Evolutionary conservation across 2,888 invertebrate species (phyloP).

Genomic region (Cancer borealis): DNA sequence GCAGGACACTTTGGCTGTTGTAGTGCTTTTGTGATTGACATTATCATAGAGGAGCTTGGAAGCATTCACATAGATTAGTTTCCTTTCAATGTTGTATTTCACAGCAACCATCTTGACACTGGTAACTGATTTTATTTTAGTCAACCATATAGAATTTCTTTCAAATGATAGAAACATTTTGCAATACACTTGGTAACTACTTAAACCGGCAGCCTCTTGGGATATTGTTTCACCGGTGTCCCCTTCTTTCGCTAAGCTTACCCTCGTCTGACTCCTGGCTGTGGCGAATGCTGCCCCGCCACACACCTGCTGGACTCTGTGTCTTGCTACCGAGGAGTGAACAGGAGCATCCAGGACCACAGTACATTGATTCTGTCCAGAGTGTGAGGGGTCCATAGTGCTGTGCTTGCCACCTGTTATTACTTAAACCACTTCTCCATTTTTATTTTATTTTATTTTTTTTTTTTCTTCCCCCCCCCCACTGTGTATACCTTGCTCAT

Average conservation of each 20-base stretch:
- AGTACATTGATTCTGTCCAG: constrained; percentile 74
- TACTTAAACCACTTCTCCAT: constrained; percentile 62
- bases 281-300: constrained; percentile 21
- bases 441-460: constrained; percentile 37
- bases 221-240: constrained; percentile 50
- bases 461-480: no score
- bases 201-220: constrained; percentile 39
- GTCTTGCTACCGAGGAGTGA: constrained; percentile 62
- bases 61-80: constrained; percentile 75
- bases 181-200: constrained; percentile 47
- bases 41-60: constrained; percentile 74
- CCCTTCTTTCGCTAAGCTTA: constrained; percentile 27
- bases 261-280: constrained; percentile 45
- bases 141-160: constrained; percentile 45
- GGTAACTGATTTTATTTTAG: constrained; percentile 71
- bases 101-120: constrained; percentile 75
- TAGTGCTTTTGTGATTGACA: constrained; percentile 74
- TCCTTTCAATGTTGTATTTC: constrained; percentile 75
- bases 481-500: constrained; percentile 65
- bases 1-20: constrained; percentile 75
- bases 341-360: constrained; percentile 65
- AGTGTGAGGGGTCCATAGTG: constrained; percentile 72
- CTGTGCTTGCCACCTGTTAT: constrained; percentile 69
- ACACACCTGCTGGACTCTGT: constrained; percentile 53
- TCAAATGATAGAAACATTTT: constrained; percentile 51